A percentile compares a stretch with the other conserved stretches of the same genome.
Evolutionary conservation across 2,113 vertebrate species (phyloP).

Genomic region (Cebidichthys violaceus): DNA sequence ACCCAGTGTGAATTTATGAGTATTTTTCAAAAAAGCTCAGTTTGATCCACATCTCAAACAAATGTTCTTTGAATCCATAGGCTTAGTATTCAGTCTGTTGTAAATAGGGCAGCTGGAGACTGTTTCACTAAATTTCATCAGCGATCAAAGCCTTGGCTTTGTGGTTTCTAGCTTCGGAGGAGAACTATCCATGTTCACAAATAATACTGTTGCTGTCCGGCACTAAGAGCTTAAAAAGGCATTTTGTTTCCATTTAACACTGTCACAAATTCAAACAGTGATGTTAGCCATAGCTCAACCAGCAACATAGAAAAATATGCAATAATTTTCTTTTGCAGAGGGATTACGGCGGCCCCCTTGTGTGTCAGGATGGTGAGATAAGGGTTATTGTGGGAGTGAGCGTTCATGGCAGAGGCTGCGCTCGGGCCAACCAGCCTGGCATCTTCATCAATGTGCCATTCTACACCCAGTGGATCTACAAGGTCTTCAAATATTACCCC

Average conservation of each 20-base stretch:
- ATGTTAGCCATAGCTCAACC: slow-evolving; percentile 8
- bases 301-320: slow-evolving; percentile 17
- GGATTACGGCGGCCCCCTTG: slow-evolving; percentile 96
- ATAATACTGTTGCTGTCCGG: slow-evolving; percentile 4
- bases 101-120: slow-evolving; percentile 65
- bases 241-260: slow-evolving; percentile 34
- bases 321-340: slow-evolving; percentile 80
- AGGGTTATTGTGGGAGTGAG: slow-evolving; percentile 95
- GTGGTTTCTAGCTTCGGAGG: slow-evolving; percentile 50
- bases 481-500: slow-evolving; percentile 87
- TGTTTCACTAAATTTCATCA: slow-evolving; percentile 72
- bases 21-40: slow-evolving; percentile 51
- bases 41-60: slow-evolving; percentile 71
- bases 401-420: slow-evolving; percentile 94
- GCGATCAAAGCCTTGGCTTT: slow-evolving; percentile 53
- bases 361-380: slow-evolving; percentile 94
- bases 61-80: slow-evolving; percentile 68
- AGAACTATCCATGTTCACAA: slow-evolving; percentile 24
- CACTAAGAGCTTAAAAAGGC: slow-evolving; percentile 4
- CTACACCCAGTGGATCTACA: slow-evolving; percentile 97
- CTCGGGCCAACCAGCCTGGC: slow-evolving; percentile 90
- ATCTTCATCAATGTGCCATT: slow-evolving; percentile 95
- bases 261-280: slow-evolving; percentile 11
- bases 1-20: slow-evolving; percentile 44
- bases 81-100: slow-evolving; percentile 57